phyloP scores from a whole-genome alignment of 2,888 invertebrate species.

The Sarcophaga rosellei region DNA sequence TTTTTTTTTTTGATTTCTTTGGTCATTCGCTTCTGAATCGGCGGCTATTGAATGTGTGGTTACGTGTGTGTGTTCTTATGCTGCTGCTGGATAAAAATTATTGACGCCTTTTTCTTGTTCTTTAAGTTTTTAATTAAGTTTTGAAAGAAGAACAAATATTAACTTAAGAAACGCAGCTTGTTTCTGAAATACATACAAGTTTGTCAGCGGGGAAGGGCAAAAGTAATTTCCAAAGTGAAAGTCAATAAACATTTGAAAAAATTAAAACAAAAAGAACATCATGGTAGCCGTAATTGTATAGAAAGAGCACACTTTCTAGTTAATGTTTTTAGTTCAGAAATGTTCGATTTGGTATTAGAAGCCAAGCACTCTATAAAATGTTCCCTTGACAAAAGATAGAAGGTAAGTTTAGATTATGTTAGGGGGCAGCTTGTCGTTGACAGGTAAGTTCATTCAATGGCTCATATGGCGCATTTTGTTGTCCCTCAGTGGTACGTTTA shows the following conservation, averaged over 20 bases:
- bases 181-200: background rate
- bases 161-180: background rate
- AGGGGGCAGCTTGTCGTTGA: too few species aligned
- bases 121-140: conserved; percentile 59
- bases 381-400: too few species aligned
- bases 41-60: background rate
- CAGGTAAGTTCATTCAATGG: too few species aligned
- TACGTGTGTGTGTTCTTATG: background rate
- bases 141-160: background rate
- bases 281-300: background rate
- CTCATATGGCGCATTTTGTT: too few species aligned
- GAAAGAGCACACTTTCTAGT: too few species aligned
- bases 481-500: too few species aligned
- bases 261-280: background rate
- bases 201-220: background rate
- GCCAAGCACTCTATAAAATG: too few species aligned
- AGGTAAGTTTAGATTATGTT: too few species aligned
- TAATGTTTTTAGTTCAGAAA: too few species aligned
- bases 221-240: background rate
- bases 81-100: conserved; percentile 31
- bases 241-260: background rate
- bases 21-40: too few species aligned
- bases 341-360: too few species aligned
- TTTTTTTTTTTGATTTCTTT: conserved; percentile 22
- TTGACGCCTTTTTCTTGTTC: conserved; percentile 67